Evolutionary conservation across 23 tunicate genomes (phyloP).

Genomic region (Oikopleura vanhoeffeni): DNA sequence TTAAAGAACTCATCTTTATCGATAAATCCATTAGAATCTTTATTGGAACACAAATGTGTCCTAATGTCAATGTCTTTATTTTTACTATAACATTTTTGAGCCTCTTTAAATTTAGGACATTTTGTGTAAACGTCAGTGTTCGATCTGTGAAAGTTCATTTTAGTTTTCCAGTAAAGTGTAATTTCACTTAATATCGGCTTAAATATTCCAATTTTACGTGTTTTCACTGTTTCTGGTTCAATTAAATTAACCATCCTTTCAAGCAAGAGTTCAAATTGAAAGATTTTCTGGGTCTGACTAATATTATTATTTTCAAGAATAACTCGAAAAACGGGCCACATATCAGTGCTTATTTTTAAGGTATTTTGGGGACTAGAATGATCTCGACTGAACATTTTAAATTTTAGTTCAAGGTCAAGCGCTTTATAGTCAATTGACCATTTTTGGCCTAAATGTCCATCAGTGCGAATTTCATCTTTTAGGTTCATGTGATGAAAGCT

Average conservation of each 20-base stretch:
- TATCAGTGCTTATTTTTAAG: background rate
- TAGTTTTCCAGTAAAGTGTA: background rate
- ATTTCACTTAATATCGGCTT: background rate
- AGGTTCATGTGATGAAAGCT: background rate
- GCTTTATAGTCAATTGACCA: background rate
- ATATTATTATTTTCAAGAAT: background rate
- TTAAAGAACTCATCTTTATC: background rate
- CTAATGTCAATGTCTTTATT: background rate
- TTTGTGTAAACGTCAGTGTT: no score
- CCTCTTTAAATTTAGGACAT: background rate
- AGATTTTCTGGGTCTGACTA: background rate
- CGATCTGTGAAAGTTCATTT: no score
- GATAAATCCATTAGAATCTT: background rate
- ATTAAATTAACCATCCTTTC: background rate
- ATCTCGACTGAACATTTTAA: background rate
- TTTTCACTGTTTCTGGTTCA: background rate
- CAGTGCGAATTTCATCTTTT: background rate
- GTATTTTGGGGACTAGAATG: background rate
- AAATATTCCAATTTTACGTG: background rate
- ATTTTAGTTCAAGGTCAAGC: background rate
- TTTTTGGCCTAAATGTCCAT: background rate
- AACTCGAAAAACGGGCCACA: background rate
- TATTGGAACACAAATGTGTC: background rate
- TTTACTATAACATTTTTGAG: background rate
- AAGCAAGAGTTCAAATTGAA: background rate